phyloP scores from a whole-genome alignment of 2,888 invertebrate genomes.

The Noctua pronuba region DNA sequence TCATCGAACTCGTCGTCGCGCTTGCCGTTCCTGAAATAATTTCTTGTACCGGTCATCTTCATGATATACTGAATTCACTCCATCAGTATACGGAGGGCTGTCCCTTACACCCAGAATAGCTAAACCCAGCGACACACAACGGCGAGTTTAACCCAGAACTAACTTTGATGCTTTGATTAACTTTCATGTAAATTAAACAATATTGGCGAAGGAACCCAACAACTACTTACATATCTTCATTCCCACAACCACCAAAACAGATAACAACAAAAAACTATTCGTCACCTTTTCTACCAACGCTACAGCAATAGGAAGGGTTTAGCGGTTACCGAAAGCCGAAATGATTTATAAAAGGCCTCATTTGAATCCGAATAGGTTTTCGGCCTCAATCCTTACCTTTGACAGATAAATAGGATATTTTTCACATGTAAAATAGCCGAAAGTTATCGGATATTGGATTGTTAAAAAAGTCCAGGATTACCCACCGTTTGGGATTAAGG shows the following conservation, averaged over 20 bases:
- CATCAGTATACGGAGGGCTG: no score
- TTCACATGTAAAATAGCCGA: constrained; percentile 65
- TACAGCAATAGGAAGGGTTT: constrained; percentile 75
- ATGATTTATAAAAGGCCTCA: constrained; percentile 88
- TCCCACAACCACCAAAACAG: background rate
- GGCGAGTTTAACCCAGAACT: no score
- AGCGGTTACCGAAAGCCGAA: constrained; percentile 80
- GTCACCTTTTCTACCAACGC: constrained; percentile 59
- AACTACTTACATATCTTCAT: background rate
- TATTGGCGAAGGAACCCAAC: background rate
- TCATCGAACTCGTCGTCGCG: no score
- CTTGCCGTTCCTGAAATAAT: no score
- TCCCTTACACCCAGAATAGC: no score
- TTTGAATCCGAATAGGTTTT: constrained; percentile 87
- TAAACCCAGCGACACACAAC: no score
- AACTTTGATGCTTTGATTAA: no score
- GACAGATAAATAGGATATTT: constrained; percentile 68
- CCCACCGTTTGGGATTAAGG: constrained; percentile 38
- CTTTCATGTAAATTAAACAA: no score
- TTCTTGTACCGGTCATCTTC: no score
- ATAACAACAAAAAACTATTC: constrained; percentile 22
- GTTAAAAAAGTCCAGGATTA: constrained; percentile 57
- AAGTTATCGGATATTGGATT: constrained; percentile 58
- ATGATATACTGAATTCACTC: no score
- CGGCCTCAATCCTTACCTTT: constrained; percentile 66